Evolutionary conservation across 2,113 vertebrate species (phyloP).

Genomic region (Laticauda laticaudata): DNA sequence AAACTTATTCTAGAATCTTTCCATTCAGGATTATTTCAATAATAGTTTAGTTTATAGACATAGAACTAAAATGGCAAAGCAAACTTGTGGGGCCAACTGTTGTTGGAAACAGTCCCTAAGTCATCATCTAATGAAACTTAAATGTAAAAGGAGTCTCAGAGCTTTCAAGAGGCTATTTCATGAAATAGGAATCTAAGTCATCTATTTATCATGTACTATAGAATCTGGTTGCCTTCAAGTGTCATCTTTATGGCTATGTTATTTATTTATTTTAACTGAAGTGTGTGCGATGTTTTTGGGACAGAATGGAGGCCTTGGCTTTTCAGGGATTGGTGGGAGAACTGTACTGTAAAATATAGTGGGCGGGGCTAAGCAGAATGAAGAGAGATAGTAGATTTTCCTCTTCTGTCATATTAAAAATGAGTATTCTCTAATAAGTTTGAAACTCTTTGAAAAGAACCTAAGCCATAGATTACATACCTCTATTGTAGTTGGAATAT

Average conservation of each 20-base stretch:
- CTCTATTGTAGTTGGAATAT: background rate
- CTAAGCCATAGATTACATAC: background rate
- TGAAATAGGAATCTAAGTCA: background rate
- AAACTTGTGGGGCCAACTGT: background rate
- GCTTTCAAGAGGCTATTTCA: background rate
- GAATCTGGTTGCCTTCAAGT: background rate
- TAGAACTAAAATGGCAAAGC: background rate
- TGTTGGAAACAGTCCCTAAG: background rate
- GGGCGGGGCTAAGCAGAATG: background rate
- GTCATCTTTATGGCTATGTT: background rate
- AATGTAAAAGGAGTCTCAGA: background rate
- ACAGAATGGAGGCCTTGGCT: background rate
- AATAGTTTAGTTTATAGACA: background rate
- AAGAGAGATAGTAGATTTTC: background rate
- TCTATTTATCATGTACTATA: background rate
- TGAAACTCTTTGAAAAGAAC: background rate
- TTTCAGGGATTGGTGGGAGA: background rate
- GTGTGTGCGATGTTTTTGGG: background rate
- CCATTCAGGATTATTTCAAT: background rate
- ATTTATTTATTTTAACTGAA: background rate
- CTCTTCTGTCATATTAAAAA: background rate
- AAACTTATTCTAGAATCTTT: conserved; percentile 19
- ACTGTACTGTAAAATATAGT: background rate
- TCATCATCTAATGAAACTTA: background rate
- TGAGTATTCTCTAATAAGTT: background rate